Conservation (phyloP, 2,113 vertebrate genomes). For the Turnix velox region DNA sequence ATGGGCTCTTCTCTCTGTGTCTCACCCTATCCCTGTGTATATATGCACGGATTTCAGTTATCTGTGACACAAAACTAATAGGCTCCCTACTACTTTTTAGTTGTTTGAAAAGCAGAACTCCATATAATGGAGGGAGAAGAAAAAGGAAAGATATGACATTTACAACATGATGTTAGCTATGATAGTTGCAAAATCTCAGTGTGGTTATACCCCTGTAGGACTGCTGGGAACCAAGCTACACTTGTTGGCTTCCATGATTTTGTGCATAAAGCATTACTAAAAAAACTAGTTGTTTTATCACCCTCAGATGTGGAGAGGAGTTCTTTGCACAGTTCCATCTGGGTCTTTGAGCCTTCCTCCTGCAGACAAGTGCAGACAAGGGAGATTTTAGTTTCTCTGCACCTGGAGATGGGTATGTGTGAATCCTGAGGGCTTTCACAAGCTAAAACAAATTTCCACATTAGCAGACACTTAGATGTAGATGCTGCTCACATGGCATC, state of each 20-base stretch:
- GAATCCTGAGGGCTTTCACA: not conserved
- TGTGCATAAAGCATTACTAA: not conserved
- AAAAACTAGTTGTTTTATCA: not conserved
- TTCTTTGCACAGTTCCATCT: not conserved
- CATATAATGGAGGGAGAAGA: rapidly evolving
- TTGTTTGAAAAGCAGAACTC: not conserved
- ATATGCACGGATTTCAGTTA: rapidly evolving
- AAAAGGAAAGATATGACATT: not conserved
- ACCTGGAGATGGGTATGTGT: not conserved
- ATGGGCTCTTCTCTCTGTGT: not conserved
- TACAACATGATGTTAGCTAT: not conserved
- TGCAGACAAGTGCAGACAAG: not conserved
- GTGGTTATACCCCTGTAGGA: not conserved
- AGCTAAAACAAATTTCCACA: not conserved
- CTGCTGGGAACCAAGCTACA: not conserved
- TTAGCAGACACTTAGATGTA: not conserved
- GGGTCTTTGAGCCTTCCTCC: not conserved
- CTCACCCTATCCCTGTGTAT: not conserved
- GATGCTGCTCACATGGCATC: not conserved
- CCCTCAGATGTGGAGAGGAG: not conserved
- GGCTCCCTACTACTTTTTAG: not conserved
- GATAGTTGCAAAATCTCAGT: not conserved
- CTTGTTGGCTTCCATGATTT: not conserved
- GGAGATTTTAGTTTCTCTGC: not conserved
- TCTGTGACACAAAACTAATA: not conserved